These are phyloP conservation scores for Ptychoptera contaminata DNA, from an alignment of 2,888 invertebrate species.

Conservation along the genomic window DNA sequence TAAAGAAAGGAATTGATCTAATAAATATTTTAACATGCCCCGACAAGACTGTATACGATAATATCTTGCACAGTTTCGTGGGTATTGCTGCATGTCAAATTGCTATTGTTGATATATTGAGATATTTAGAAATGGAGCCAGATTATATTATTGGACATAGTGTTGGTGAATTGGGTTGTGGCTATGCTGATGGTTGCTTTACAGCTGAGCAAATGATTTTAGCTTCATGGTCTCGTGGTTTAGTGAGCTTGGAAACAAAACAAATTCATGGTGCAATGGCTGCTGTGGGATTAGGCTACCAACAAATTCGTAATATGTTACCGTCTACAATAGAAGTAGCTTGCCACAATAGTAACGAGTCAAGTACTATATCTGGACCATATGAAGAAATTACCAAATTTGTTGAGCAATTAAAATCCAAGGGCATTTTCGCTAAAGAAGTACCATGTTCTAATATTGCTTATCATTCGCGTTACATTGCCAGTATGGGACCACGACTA, in stretches of 20 bases:
- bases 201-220: slow-evolving; percentile 76
- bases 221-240: slow-evolving; percentile 68
- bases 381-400: slow-evolving; percentile 48
- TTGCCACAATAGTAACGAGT: slow-evolving; percentile 74
- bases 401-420: slow-evolving; percentile 45
- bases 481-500: slow-evolving; percentile 47
- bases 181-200: slow-evolving; percentile 85
- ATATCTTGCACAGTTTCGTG: slow-evolving; percentile 53
- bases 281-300: slow-evolving; percentile 55
- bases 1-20: slow-evolving; percentile 45
- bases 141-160: slow-evolving; percentile 79
- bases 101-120: slow-evolving; percentile 44
- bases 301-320: slow-evolving; percentile 39
- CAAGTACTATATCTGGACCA: slow-evolving; percentile 83
- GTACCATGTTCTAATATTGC: slow-evolving; percentile 79
- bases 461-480: slow-evolving; percentile 75
- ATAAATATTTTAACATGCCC: slow-evolving; percentile 45
- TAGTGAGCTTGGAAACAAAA: slow-evolving; percentile 52
- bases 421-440: slow-evolving; percentile 65
- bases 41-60: slow-evolving; percentile 43
- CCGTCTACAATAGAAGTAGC: slow-evolving; percentile 69
- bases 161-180: slow-evolving; percentile 88
- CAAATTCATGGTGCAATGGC: slow-evolving; percentile 75
- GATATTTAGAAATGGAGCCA: slow-evolving; percentile 42
- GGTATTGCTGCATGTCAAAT: slow-evolving; percentile 56